Percentiles rank a stretch among this genome's conserved stretches.
Conservation (phyloP, 2,888 invertebrate genomes). For the Cryptosula pallasiana region DNA sequence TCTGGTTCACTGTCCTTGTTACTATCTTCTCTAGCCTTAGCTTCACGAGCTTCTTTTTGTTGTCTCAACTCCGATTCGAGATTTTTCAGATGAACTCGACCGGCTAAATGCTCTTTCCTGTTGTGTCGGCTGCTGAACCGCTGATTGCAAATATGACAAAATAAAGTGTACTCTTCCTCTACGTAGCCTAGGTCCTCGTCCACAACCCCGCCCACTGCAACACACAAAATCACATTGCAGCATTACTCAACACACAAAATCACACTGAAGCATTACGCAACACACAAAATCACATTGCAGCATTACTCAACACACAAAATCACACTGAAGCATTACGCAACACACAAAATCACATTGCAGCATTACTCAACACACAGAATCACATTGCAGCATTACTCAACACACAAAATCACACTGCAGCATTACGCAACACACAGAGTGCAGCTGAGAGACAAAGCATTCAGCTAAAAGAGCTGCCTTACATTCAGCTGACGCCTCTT, state of each 20-base stretch:
- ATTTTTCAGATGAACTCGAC: slow-evolving; percentile 57
- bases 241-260: neutral
- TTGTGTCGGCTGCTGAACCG: slow-evolving; percentile 61
- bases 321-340: too few relatives aligned
- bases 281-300: neutral
- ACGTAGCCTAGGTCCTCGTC: slow-evolving; percentile 42
- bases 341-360: neutral
- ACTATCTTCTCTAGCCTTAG: neutral
- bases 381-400: too few relatives aligned
- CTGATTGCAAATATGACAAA: slow-evolving; percentile 61
- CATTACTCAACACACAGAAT: neutral
- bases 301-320: neutral
- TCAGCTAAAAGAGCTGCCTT: too few relatives aligned
- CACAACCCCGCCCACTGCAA: neutral
- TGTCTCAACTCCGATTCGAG: slow-evolving; percentile 1
- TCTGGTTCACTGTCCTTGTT: neutral
- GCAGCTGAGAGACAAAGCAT: too few relatives aligned
- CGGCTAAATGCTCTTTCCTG: slow-evolving; percentile 60
- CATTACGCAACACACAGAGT: neutral
- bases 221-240: neutral
- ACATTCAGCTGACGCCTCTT: neutral
- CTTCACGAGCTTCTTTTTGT: neutral
- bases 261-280: too few relatives aligned
- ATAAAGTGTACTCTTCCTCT: slow-evolving; percentile 59
- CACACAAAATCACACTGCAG: neutral